These are phyloP conservation scores for Propsilocerus akamusi DNA, from an alignment of 1,140 invertebrate genomes.

Conservation along the genomic window DNA sequence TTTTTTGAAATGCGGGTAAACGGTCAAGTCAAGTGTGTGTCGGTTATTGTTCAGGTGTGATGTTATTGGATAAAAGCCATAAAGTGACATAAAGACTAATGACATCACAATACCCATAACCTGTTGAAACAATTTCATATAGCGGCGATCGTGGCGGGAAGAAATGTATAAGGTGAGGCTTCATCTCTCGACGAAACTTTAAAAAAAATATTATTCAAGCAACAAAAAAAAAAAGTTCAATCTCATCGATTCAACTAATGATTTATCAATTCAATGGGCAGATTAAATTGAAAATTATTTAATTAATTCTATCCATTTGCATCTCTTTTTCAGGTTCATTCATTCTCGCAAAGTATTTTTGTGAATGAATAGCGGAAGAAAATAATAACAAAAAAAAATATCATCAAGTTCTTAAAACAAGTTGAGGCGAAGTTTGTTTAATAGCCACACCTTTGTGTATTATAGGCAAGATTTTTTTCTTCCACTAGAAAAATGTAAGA, in stretches of 20 bases:
- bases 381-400: not conserved
- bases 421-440: not conserved
- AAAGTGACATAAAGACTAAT: conserved; percentile 1
- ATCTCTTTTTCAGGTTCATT: too few species aligned
- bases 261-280: not conserved
- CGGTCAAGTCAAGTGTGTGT: not conserved
- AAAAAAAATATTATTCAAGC: too few species aligned
- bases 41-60: conserved; percentile 1
- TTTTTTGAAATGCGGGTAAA: conserved; percentile 1
- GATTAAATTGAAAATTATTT: too few species aligned
- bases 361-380: too few species aligned
- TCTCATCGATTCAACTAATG: too few species aligned
- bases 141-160: not conserved
- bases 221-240: too few species aligned
- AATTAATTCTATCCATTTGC: too few species aligned
- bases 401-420: not conserved
- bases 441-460: conserved; percentile 2
- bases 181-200: too few species aligned
- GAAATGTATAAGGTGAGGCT: not conserved
- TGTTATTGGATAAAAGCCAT: not conserved
- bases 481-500: not conserved
- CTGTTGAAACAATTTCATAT: not conserved
- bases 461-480: not conserved
- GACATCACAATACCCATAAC: not conserved
- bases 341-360: too few species aligned